Base-by-base conservation (phyloP, 1,140 invertebrate species). In the Drosophila bocqueti region DNA sequence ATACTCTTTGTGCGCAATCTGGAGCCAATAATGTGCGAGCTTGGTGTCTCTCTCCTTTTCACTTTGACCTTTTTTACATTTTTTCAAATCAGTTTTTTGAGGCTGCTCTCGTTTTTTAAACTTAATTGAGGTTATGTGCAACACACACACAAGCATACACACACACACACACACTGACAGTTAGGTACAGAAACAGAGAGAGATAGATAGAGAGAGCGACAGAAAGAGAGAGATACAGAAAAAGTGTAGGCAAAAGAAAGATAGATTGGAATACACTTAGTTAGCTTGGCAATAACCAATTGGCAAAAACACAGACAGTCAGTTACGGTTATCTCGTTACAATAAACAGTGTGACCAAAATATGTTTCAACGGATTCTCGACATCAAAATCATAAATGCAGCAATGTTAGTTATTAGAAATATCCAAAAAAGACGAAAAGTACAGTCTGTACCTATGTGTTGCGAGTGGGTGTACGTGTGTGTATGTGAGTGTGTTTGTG, bases 331-430 rank as follows among this genome's bases (percentile, higher is more conserved):
- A 87, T 74, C 81, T 84, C 66, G 76, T 78, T 87, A 68, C 76
- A 63, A 60, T 46, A 52, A 77, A 83, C 84, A 89, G 84, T 89
- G 81, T 81, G 81, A 79, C 73, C 80, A 83, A 79, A 80, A 82
- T 76, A 79, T 76, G 65, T 76, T 72, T 84, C 65, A 73, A 73
- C 66, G 67, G 67, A 60, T 73, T 71, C 26, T 73, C 85, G 83
- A 86, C 82, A 86, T 86, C 42, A 79, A 85, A 59, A 79, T 85
- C 66, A 84, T 78, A 86, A 81, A 84, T 85, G 82, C 82, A 81
- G 78, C 83, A 85, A 82, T 80, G 83, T 85, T 86, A 85, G 79
- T 85, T 85, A 85, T 75, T 86, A 85, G 68, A 86, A 77, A 86
- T 75, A 87, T 76, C 64, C 29, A 86, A 83, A 49, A 75, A 66